Percentiles rank a stretch among this genome's conserved stretches.
Evolutionary conservation across 1,140 invertebrate genomes (phyloP).

Genomic region (Lasaia peninsularis): DNA sequence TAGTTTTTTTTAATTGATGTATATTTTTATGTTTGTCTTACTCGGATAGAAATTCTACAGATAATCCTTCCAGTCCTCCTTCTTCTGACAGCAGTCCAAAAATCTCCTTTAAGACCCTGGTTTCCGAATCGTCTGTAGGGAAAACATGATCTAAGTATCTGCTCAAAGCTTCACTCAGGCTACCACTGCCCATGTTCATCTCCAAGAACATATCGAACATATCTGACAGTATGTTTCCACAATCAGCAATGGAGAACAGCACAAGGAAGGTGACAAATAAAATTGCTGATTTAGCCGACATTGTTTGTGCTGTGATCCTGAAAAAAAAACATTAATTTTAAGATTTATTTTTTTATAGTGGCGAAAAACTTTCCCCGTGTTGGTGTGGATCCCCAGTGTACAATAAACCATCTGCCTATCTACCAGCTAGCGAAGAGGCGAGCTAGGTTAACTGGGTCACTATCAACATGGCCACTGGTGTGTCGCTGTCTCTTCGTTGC

Average conservation of each 20-base stretch:
- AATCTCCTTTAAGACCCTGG: slow-evolving; percentile 5
- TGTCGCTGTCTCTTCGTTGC: no score
- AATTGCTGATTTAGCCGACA: neutral
- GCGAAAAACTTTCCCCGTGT: no score
- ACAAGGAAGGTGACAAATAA: neutral
- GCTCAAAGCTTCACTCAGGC: slow-evolving; percentile 43
- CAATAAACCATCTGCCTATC: no score
- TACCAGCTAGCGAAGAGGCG: no score
- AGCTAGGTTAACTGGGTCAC: no score
- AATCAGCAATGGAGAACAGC: neutral
- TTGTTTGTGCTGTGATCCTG: neutral
- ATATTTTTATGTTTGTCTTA: neutral
- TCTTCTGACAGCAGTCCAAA: neutral
- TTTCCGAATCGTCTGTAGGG: slow-evolving; percentile 47
- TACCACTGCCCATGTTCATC: slow-evolving; percentile 25
- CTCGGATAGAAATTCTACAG: neutral
- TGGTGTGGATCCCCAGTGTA: no score
- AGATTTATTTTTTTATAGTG: neutral
- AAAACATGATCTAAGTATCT: slow-evolving; percentile 49
- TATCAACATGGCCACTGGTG: no score
- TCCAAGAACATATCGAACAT: slow-evolving; percentile 29
- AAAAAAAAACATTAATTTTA: neutral
- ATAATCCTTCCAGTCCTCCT: neutral
- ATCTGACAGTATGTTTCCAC: slow-evolving; percentile 15
- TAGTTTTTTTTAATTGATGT: no score